Base-by-base conservation (phyloP, 2,888 invertebrate genomes). In the Leucania comma region DNA sequence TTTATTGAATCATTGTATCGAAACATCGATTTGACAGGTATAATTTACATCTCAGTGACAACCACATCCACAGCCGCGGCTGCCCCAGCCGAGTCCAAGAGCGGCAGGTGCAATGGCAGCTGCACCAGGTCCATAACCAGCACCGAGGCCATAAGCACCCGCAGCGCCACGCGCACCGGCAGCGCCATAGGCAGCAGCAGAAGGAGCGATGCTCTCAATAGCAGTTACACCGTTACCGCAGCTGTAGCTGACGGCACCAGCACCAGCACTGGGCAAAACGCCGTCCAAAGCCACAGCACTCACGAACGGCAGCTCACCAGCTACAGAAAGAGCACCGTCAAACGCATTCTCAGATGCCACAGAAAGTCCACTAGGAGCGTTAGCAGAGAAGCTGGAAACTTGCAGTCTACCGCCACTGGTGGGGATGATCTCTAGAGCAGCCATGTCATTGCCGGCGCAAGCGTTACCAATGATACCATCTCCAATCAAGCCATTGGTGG, bases 261-360 rank as follows among this genome's bases (percentile, higher is more conserved):
- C 72, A 14, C 93, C 92, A 38, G 76, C 85, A 48, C 89, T 89
- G 2, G 90, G 91, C 22, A 92, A 66, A n/a, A 75, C 80, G 0
- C 90, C 90, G 48, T 89, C 88, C 42, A 93, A 69, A 17, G 77
- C 89, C 0, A 90, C 92, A 22, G 92, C 85, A 14, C 90, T 89
- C 12, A 90, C 64, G 82, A 92, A 91, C 1, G 90, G 93, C 42
- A 93, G 70, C 66, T 91, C 86, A 54, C 92, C 93, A 20, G 81
- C 81, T 3, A 90, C 88, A 3, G 80, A 73, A 4, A 93, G 71
- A 35, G 83, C 62, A 29, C 92, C 92, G 77, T 67, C 65, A 46
- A 1, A 46, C 12, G 46, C 54, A 32, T 68, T 65, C 17, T 68
- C 68, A 68, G 68, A 68, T 8, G 35, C n/a, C 26, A 68, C 9